Evolutionary conservation across 2,797 vertebrate species (phyloP), one percentile per base, ranked within the genome.

Genomic region (Micrastur ruficollis): DNA sequence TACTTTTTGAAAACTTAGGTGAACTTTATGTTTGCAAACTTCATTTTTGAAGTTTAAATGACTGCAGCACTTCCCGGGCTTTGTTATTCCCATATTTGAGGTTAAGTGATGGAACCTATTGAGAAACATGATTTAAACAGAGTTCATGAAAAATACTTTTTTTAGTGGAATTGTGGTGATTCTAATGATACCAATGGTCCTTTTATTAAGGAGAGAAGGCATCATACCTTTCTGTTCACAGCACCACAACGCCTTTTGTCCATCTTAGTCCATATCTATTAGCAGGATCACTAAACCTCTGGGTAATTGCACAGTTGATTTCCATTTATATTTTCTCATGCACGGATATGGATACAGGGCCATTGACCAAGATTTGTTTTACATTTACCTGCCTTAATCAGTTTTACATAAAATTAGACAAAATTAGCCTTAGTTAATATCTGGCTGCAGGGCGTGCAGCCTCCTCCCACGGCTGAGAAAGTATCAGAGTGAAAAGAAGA

Each of bases 261-360:
- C 82, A 27, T 74, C 23, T 71, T 29, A 86, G n/a, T 59, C n/a
- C 3, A 0, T 73, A 21, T 34, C 31, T 78, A 4, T 68, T 95
- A 82, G 59, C 38, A 13, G 8, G 19, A 50, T 81, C 40, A 59
- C 18, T 75, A 81, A 93, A 86, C 8, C 8, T 62, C 34, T 76
- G 23, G 11, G 17, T 93, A 85, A 81, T 53, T 75, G 32, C 50
- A 27, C 13, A 62, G 40, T 67, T 93, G 40, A 78, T 91, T 94
- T 93, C n/a, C 40, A 81, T 78, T 92, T 88, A 16, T 58, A 13
- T 90, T 81, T 94, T 92, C 68, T 86, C 40, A 40, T 88, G 46
- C 27, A 19, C 63, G 47, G 44, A 9, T 86, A 19, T 67, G 44
- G 44, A 9, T 86, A 29, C 17, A 40, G 18, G 11, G 23, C 52